Conservation (phyloP, 1,140 invertebrate genomes). For the Gyrodactylus bullatarudis region DNA sequence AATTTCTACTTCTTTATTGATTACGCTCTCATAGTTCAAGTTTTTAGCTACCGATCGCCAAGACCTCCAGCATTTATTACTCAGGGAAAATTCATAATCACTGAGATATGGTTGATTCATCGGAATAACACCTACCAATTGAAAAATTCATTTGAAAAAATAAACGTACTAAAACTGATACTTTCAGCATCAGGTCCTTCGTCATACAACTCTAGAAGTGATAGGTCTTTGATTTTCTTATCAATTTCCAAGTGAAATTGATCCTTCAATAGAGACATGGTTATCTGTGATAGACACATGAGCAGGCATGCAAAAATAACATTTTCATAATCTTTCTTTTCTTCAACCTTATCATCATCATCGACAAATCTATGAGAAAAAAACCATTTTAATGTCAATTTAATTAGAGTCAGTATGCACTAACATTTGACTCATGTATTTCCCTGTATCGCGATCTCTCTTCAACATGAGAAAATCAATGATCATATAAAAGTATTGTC, state of each 20-base stretch:
- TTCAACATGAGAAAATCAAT: no score
- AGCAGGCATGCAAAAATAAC: neutral
- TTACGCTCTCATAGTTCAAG: no score
- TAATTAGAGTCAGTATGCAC: constrained; percentile 33
- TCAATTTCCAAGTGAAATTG: neutral
- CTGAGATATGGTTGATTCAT: no score
- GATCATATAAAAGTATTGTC: no score
- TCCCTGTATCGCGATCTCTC: no score
- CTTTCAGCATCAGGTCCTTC: neutral
- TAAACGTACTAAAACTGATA: neutral
- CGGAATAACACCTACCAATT: no score
- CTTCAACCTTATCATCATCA: constrained; percentile 20
- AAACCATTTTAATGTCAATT: neutral
- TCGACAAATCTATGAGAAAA: constrained; percentile 11
- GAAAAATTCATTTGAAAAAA: no score
- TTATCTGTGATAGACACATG: neutral
- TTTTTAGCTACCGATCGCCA: no score
- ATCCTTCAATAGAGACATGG: neutral
- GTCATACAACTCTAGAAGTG: neutral
- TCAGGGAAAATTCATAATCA: no score
- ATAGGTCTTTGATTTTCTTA: neutral
- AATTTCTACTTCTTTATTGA: no score
- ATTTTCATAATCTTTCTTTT: constrained; percentile 10
- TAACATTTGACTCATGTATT: constrained; percentile 16
- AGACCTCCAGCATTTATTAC: no score